A percentile compares a stretch with the other conserved stretches of the same genome.
Evolutionary conservation across 2,113 vertebrate genomes (phyloP).

Genomic region (Campylomormyrus numenius): DNA sequence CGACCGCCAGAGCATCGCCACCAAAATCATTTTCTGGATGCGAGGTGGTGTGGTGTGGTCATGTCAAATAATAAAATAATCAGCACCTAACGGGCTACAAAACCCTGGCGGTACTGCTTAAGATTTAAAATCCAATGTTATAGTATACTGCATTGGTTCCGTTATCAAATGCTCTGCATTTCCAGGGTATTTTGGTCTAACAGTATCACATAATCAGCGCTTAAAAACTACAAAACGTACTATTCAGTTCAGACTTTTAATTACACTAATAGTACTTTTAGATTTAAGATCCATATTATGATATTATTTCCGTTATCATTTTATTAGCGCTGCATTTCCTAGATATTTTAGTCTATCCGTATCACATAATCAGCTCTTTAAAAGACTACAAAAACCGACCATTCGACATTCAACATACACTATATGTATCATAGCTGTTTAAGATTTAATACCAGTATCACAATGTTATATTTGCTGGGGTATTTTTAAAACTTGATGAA

Average conservation of each 20-base stretch:
- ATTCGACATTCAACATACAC: neutral
- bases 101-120: neutral
- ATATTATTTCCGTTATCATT: neutral
- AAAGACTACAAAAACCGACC: neutral
- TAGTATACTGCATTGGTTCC: neutral
- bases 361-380: neutral
- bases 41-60: neutral
- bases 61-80: neutral
- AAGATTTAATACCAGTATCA: neutral
- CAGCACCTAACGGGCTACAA: neutral
- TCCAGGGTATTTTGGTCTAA: neutral
- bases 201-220: neutral
- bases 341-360: neutral
- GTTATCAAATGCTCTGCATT: neutral
- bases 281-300: neutral
- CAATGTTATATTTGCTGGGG: neutral
- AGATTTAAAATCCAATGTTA: neutral
- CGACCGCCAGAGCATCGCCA: neutral
- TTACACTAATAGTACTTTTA: neutral
- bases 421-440: neutral
- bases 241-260: neutral
- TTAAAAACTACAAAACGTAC: neutral
- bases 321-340: neutral
- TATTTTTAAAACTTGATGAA: neutral
- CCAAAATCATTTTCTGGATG: neutral